Conservation (phyloP, 2,888 invertebrate genomes). For the Drosophila suboccidentalis region DNA sequence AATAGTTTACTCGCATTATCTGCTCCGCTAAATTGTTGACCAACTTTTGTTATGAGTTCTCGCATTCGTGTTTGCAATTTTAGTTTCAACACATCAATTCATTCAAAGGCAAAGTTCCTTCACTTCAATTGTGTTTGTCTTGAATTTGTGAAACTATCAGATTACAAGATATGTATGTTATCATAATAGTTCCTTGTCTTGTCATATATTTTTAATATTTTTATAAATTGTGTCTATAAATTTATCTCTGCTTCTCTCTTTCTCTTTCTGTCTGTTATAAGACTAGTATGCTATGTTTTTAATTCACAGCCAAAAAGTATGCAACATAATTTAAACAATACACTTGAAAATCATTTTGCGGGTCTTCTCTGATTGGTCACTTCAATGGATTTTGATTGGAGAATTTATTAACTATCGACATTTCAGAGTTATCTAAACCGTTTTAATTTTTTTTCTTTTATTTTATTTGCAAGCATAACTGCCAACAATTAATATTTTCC, state of each 20-base stretch:
- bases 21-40: conserved; percentile 2
- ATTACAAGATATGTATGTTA: not conserved
- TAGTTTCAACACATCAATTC: not conserved
- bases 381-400: not conserved
- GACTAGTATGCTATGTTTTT: not conserved
- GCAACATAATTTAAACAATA: not conserved
- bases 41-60: conserved; percentile 1
- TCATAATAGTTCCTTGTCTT: not conserved
- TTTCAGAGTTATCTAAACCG: not conserved
- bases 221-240: not conserved
- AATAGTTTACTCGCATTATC: conserved; percentile 27
- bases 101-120: conserved; percentile 5
- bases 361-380: not conserved
- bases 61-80: conserved; percentile 4
- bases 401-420: not conserved
- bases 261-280: not conserved
- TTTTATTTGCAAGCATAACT: not conserved
- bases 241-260: not conserved
- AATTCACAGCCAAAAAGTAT: conserved; percentile 30
- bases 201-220: not conserved
- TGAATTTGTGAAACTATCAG: not conserved
- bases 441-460: not conserved
- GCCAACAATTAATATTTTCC: not conserved
- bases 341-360: not conserved
- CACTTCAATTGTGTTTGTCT: not conserved